These are phyloP conservation scores for Latrodectus geometricus DNA, from an alignment of 1,140 invertebrate species.

Conservation along the genomic window DNA sequence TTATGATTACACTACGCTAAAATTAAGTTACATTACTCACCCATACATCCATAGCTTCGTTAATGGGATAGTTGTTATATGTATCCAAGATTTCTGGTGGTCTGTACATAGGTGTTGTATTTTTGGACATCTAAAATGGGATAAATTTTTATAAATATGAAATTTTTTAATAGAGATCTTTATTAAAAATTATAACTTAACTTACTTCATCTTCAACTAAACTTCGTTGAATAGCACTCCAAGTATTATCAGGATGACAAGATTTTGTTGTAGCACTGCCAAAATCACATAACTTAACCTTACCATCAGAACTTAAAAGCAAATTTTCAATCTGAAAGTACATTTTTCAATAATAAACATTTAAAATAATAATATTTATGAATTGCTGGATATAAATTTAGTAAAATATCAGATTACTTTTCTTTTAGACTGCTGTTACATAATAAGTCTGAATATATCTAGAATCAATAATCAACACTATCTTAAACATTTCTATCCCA, in stretches of 20 bases:
- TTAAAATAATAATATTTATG: constrained; percentile 63
- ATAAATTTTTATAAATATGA: constrained; percentile 13
- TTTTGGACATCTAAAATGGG: constrained; percentile 71
- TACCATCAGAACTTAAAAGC: constrained; percentile 81
- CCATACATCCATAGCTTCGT: constrained; percentile 91
- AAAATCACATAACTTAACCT: constrained; percentile 98
- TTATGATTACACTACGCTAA: not conserved
- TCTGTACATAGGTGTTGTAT: constrained; percentile 79
- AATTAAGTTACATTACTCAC: constrained; percentile 65
- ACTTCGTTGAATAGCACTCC: constrained; percentile 91
- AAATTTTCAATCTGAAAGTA: constrained; percentile 76
- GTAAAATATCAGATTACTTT: too few relatives aligned
- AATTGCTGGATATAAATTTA: not conserved
- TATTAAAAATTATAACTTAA: constrained; percentile 25
- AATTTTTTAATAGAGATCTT: not conserved
- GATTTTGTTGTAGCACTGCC: constrained; percentile 92
- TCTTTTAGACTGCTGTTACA: too few relatives aligned
- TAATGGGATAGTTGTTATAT: constrained; percentile 95
- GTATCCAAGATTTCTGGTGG: constrained; percentile 97
- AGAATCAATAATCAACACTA: too few relatives aligned
- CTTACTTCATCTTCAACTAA: constrained; percentile 93
- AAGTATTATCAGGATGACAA: constrained; percentile 85
- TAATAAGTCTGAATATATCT: too few relatives aligned
- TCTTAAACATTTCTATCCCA: too few relatives aligned
- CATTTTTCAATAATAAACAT: not conserved